phyloP scores from a whole-genome alignment of 1,140 invertebrate species.

The Drosophila elegans region DNA sequence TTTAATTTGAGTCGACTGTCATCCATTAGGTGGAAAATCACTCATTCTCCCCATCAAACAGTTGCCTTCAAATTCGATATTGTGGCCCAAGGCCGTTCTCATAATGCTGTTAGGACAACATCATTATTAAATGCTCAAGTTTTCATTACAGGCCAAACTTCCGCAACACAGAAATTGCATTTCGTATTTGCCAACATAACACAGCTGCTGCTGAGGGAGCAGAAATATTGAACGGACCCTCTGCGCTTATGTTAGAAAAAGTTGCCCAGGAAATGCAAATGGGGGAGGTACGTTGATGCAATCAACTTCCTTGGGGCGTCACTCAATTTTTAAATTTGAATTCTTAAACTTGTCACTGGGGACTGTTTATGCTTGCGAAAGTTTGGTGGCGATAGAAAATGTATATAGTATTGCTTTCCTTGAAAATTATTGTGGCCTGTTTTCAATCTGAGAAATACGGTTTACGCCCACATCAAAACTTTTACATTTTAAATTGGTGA shows the following conservation, averaged over 20 bases:
- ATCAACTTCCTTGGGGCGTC: conserved; percentile 39
- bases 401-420: neutral
- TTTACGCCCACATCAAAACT: too few relatives aligned
- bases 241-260: conserved; percentile 34
- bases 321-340: conserved; percentile 51
- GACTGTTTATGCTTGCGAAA: neutral
- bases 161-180: conserved; percentile 72
- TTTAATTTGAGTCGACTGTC: conserved; percentile 23
- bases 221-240: conserved; percentile 27
- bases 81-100: conserved; percentile 26
- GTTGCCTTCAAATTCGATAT: conserved; percentile 17
- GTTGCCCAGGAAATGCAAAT: conserved; percentile 18
- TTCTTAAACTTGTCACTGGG: conserved; percentile 37
- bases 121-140: conserved; percentile 68
- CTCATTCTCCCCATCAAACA: neutral
- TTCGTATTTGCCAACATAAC: conserved; percentile 43
- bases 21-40: conserved; percentile 30
- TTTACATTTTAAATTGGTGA: too few relatives aligned
- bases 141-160: conserved; percentile 67
- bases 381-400: neutral
- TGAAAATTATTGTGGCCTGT: neutral
- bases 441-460: neutral
- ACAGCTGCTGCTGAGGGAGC: conserved; percentile 10
- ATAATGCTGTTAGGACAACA: conserved; percentile 34
- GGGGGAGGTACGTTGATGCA: conserved; percentile 24